Conservation (phyloP, 2,797 vertebrate species). For the Alectoris magna region DNA sequence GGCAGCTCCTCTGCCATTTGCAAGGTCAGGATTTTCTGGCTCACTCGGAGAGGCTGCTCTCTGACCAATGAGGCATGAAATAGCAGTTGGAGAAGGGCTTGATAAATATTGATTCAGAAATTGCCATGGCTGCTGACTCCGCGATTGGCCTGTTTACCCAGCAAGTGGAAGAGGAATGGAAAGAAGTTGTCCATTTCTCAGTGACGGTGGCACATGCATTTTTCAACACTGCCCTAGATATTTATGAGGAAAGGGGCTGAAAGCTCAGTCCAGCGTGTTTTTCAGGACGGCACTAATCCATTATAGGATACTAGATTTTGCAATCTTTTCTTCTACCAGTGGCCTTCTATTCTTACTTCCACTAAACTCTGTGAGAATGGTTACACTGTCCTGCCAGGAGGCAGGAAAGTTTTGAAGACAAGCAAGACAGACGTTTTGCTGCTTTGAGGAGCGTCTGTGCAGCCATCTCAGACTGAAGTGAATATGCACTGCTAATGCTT, state of each 20-base stretch:
- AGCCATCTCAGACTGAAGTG: fast-evolving
- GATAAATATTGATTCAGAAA: constrained; percentile 79
- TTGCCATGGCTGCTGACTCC: constrained; percentile 62
- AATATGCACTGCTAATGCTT: fast-evolving
- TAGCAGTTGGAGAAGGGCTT: constrained; percentile 68
- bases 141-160: constrained; percentile 53
- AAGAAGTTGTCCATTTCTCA: constrained; percentile 52
- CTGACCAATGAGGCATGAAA: constrained; percentile 75
- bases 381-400: background rate
- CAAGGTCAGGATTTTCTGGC: constrained; percentile 72
- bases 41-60: constrained; percentile 54
- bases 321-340: background rate
- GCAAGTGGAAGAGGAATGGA: constrained; percentile 49
- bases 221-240: constrained; percentile 46
- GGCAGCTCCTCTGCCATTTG: constrained; percentile 27
- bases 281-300: background rate
- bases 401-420: background rate
- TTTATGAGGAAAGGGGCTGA: background rate
- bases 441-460: background rate
- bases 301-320: constrained; percentile 1
- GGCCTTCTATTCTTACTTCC: background rate
- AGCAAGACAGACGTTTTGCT: background rate
- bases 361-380: background rate
- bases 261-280: background rate
- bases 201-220: constrained; percentile 32